Percentiles rank a stretch among this genome's conserved stretches.
These are phyloP conservation scores for Synergus laeviventris DNA, from an alignment of 2,888 invertebrate species.

Conservation along the genomic window DNA sequence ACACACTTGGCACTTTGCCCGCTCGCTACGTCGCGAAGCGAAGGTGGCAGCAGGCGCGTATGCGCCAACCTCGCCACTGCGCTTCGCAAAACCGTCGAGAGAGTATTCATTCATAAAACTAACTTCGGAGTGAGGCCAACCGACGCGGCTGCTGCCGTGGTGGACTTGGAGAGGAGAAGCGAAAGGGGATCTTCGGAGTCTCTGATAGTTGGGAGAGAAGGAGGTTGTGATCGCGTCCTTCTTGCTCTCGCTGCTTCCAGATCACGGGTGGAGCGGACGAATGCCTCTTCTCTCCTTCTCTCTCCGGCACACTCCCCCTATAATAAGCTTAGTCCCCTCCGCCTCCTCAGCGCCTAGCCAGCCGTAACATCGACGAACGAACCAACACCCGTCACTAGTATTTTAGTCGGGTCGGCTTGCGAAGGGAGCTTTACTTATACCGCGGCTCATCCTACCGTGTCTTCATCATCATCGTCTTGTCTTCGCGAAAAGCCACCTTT, in stretches of 20 bases:
- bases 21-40: constrained; percentile 40
- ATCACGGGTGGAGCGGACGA: constrained; percentile 26
- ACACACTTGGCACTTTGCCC: constrained; percentile 38
- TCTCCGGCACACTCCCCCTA: constrained; percentile 49
- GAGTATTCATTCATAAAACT: constrained; percentile 79
- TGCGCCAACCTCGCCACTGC: constrained; percentile 34
- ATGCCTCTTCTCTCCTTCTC: constrained; percentile 45
- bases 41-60: constrained; percentile 45
- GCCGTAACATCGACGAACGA: constrained; percentile 55
- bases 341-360: constrained; percentile 43
- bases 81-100: constrained; percentile 56
- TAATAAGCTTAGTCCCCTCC: constrained; percentile 49
- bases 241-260: constrained; percentile 23
- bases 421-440: constrained; percentile 49
- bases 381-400: constrained; percentile 55
- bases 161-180: constrained; percentile 43
- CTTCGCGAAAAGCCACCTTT: constrained; percentile 46
- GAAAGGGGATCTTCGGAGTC: constrained; percentile 42
- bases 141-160: constrained; percentile 52
- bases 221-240: constrained; percentile 9
- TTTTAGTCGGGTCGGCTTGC: constrained; percentile 58
- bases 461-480: constrained; percentile 45
- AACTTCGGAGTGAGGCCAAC: constrained; percentile 62
- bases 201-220: constrained; percentile 24
- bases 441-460: constrained; percentile 49